phyloP scores from a whole-genome alignment of 2,888 invertebrate genomes.

The Drosophila austrosaltans region DNA sequence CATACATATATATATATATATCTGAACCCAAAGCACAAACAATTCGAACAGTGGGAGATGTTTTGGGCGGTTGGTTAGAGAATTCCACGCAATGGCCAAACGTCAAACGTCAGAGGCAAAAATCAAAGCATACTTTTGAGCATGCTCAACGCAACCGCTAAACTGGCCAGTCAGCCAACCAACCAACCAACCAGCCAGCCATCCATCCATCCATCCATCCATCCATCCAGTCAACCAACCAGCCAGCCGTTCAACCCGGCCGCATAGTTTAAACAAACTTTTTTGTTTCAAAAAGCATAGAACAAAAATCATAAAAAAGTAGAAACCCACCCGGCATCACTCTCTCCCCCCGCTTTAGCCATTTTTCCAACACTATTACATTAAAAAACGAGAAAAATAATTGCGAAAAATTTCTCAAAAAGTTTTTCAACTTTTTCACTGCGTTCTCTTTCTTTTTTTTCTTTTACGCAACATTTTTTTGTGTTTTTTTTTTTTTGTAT shows the following conservation, averaged over 20 bases:
- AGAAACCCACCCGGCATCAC: neutral
- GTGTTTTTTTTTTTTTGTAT: constrained; percentile 19
- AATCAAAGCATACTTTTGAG: constrained; percentile 73
- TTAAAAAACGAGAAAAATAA: constrained; percentile 74
- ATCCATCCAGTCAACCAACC: constrained; percentile 30
- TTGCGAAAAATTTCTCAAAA: constrained; percentile 71
- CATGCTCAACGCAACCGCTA: constrained; percentile 70
- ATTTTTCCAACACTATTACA: constrained; percentile 60
- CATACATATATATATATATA: constrained; percentile 32
- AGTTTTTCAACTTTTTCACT: constrained; percentile 71
- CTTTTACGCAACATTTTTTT: constrained; percentile 26
- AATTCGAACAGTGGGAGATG: constrained; percentile 58
- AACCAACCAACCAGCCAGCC: neutral
- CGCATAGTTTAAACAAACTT: constrained; percentile 74
- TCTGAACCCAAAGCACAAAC: constrained; percentile 52
- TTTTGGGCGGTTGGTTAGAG: constrained; percentile 7
- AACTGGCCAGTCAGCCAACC: constrained; percentile 52
- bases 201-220: constrained; percentile 25
- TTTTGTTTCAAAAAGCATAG: constrained; percentile 66
- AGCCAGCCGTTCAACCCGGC: constrained; percentile 37
- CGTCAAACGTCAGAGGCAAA: constrained; percentile 56
- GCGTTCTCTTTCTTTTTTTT: constrained; percentile 30
- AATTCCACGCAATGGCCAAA: constrained; percentile 69
- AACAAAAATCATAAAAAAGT: constrained; percentile 37
- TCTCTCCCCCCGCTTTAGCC: neutral